These are phyloP conservation scores for Petrocephalus sullivani DNA, from an alignment of 2,797 vertebrate species.

Conservation along the genomic window DNA sequence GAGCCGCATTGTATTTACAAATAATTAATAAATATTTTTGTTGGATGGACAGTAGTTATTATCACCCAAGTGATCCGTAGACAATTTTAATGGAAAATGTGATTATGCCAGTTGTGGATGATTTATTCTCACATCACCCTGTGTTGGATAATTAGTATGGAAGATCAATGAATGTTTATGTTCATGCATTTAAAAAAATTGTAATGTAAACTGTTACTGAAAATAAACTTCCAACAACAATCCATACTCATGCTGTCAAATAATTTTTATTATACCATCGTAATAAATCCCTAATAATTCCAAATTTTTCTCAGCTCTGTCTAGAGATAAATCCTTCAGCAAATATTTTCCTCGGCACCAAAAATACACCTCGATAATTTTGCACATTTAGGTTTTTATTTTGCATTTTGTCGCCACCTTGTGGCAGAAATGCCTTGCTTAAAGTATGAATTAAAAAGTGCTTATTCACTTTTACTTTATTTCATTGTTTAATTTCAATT, in stretches of 20 bases:
- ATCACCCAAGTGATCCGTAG: background rate
- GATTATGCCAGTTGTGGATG: background rate
- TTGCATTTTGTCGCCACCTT: constrained; percentile 6
- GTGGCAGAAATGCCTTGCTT: background rate
- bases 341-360: background rate
- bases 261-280: background rate
- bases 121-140: background rate
- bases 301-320: background rate
- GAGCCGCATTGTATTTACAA: background rate
- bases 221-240: background rate
- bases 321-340: background rate
- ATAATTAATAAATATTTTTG: background rate
- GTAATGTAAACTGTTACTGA: background rate
- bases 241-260: background rate
- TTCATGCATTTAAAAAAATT: background rate
- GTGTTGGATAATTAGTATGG: background rate
- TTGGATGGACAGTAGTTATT: background rate
- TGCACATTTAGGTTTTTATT: background rate
- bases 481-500: background rate
- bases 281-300: background rate
- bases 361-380: background rate
- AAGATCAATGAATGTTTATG: background rate
- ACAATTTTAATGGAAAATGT: background rate
- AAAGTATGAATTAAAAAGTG: background rate
- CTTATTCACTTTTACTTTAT: background rate